A percentile compares a stretch with the other conserved stretches of the same genome.
Evolutionary conservation across 2,888 invertebrate genomes (phyloP).

Genomic region (Mesoligia furuncula): DNA sequence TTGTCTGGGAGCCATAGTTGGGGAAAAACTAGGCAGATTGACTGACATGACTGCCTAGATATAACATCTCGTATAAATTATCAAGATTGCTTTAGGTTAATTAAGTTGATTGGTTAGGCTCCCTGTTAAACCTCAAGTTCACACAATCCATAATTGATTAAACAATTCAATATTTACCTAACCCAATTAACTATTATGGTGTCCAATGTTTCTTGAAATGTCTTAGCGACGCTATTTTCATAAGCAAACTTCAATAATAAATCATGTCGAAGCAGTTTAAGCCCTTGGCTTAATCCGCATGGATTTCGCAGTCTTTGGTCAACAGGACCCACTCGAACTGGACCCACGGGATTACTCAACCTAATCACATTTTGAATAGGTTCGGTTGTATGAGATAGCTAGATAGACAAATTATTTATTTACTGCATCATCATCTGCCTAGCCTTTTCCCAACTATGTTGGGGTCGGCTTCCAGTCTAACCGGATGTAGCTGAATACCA

Average conservation of each 20-base stretch:
- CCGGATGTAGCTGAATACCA: too few species aligned
- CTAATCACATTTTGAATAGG: too few species aligned
- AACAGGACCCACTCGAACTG: too few species aligned
- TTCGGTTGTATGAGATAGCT: neutral
- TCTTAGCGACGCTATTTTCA: neutral
- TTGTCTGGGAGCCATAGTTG: too few species aligned
- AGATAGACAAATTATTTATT: neutral
- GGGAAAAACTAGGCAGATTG: too few species aligned
- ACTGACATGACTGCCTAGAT: neutral
- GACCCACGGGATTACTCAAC: too few species aligned
- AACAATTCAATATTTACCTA: constrained; percentile 5
- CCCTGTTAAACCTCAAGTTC: neutral
- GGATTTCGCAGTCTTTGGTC: too few species aligned
- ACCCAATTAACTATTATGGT: neutral
- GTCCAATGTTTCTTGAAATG: neutral
- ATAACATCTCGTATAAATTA: neutral
- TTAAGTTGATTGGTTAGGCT: constrained; percentile 21
- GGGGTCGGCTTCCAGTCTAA: too few species aligned
- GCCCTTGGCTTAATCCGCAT: neutral
- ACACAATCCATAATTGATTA: constrained; percentile 15
- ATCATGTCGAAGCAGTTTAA: neutral
- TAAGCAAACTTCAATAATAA: neutral
- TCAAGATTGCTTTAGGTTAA: constrained; percentile 1
- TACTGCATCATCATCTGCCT: too few species aligned
- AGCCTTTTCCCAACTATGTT: too few species aligned